Evolutionary conservation across 2,888 invertebrate genomes (phyloP), one percentile per base, ranked within the genome.

Genomic region (Hemithea aestivaria): DNA sequence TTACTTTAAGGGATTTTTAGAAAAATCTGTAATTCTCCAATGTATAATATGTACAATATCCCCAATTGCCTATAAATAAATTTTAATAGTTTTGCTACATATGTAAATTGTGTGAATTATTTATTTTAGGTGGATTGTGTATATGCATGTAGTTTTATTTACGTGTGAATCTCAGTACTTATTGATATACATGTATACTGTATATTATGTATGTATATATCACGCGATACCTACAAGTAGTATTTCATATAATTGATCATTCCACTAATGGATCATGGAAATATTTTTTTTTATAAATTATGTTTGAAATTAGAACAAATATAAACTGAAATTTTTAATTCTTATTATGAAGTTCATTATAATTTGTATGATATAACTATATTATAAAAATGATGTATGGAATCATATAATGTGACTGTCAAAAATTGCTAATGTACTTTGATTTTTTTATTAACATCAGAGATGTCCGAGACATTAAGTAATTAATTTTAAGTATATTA

Each of bases 121-220:
- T n/a, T 31, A 40, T 35, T 25, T 27, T 24, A 40, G 34, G 27
- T 33, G 48, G 37, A 37, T 42, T 40, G 40, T 36, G 44, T 40
- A 31, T 36, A 32, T 26, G 38, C 45, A 53, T 47, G 50, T 56
- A 66, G 58, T 53, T 58, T 58, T 27, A 40, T 59, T 59, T 61
- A 53, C 40, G 48, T 58, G 54, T 56, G 69, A 74, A 75, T 75
- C 68, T 74, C 67, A 66, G 48, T 48, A 48, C 10, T 51, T 46
- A 39, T 30, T 41, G n/a, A n/a, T n/a, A n/a, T n/a, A n/a, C n/a
- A n/a, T n/a, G n/a, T n/a, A n/a, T n/a, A n/a, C n/a, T n/a, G n/a
- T n/a, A n/a, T n/a, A n/a, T n/a, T n/a, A n/a, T n/a, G n/a, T 16
- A 16, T 16, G 16, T 16, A 16, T 16, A 16, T 2, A 16, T 16